Evolutionary conservation across 2,797 vertebrate genomes (phyloP).

Genomic region (Varecia variegata): DNA sequence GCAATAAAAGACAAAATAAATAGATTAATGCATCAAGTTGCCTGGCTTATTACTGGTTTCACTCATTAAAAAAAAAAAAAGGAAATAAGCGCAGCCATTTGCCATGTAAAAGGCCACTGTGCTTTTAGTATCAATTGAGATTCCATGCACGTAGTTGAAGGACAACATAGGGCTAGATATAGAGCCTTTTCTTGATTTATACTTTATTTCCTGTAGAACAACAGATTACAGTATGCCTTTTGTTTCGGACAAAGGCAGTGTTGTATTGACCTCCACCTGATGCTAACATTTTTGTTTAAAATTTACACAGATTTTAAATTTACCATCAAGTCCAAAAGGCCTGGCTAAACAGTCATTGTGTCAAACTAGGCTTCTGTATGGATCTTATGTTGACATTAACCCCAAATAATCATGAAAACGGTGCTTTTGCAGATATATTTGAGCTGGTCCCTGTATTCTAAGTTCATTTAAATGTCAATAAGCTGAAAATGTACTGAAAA

Average conservation of each 20-base stretch:
- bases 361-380: neutral
- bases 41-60: slow-evolving; percentile 1
- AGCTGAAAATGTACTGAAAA: slow-evolving; percentile 1
- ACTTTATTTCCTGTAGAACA: slow-evolving; percentile 50
- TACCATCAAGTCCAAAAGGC: slow-evolving; percentile 21
- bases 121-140: slow-evolving; percentile 15
- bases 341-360: neutral
- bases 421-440: neutral
- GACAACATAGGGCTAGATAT: neutral
- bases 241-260: slow-evolving; percentile 11
- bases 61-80: neutral
- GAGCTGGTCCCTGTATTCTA: neutral
- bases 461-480: neutral
- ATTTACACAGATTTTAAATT: slow-evolving; percentile 51
- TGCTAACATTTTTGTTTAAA: slow-evolving; percentile 34
- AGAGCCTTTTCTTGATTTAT: slow-evolving; percentile 17
- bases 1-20: neutral
- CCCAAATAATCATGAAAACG: slow-evolving; percentile 19
- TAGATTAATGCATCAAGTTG: neutral
- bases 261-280: neutral
- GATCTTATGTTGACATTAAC: neutral
- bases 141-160: slow-evolving; percentile 36
- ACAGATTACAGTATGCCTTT: neutral
- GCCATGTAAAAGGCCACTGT: slow-evolving; percentile 15
- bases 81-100: slow-evolving; percentile 24